phyloP scores from a whole-genome alignment of 1,140 invertebrate species.

The Drosophila sulfurigaster region DNA sequence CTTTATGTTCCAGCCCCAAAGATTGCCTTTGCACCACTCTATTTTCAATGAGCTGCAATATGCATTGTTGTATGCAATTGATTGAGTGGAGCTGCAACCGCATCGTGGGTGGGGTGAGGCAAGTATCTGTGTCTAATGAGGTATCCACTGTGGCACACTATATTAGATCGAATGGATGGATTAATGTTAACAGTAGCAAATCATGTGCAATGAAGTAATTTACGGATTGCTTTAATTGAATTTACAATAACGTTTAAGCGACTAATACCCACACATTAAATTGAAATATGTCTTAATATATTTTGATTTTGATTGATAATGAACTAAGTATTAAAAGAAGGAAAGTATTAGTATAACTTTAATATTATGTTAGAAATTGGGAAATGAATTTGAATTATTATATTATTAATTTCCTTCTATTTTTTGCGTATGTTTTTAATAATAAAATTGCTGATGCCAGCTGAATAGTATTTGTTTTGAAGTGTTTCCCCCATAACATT shows the following conservation, averaged over 20 bases:
- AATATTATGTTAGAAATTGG: too few species aligned
- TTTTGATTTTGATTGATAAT: too few species aligned
- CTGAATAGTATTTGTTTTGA: too few species aligned
- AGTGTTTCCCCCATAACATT: too few species aligned
- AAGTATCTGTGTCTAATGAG: constrained; percentile 27
- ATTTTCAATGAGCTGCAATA: constrained; percentile 46
- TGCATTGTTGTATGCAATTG: constrained; percentile 32
- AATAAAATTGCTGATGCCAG: too few species aligned
- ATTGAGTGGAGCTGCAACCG: constrained; percentile 33
- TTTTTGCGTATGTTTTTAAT: too few species aligned
- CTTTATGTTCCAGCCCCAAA: constrained; percentile 19
- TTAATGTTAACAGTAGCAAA: constrained; percentile 14
- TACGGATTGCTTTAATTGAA: not conserved
- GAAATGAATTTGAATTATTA: too few species aligned
- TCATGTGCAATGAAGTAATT: not conserved
- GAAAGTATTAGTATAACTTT: too few species aligned
- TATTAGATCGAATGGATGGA: constrained; percentile 16
- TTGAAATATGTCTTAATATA: not conserved
- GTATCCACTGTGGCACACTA: constrained; percentile 16
- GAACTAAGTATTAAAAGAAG: too few species aligned
- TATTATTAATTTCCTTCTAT: too few species aligned
- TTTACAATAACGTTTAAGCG: not conserved
- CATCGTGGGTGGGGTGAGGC: constrained; percentile 8
- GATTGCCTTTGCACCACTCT: constrained; percentile 9
- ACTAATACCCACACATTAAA: not conserved